Base-by-base conservation (phyloP, 2,797 vertebrate species). In the Heteromormyrus szaboi region DNA sequence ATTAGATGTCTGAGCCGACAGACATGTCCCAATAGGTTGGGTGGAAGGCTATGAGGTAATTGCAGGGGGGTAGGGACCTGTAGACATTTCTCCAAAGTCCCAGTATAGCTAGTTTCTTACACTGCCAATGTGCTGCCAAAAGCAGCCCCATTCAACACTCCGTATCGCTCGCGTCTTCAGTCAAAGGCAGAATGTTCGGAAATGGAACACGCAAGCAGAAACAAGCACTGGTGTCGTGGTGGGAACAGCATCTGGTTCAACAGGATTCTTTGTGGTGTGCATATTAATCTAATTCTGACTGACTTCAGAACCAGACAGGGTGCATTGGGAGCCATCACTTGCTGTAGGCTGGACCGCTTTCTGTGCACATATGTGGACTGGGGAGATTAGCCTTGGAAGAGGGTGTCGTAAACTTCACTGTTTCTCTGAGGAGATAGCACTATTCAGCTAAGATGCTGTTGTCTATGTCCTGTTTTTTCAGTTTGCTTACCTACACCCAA, bases 1-100 rank as follows among this genome's bases (percentile, higher is more conserved):
- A 81, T 22, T 89, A 89, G 91, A 91, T 88, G 44, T 88, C 91
- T 89, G 91, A 90, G 89, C 83, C 72, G 85, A 88, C 89, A 90
- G 85, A 56, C 89, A 91, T 91, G 79, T 72, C 68, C 33, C 29
- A 33, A 37, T 84, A 72, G 33, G 33, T 68, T 87, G n/a, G 8
- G 37, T 65, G 37, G 33, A 8, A 44, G 29, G 76, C 50, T 54
- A n/a, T 83, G 50, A 51, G 48, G 81, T 51, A 46, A 51, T 46
- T 48, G 79, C 44, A 50, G 81, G 46, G 29, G 72, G 72, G n/a
- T 12, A n/a, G n/a, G 81, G 44, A 51, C 46, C 46, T 50, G 81
- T 50, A 29, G n/a, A n/a, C 41, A 51, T 46, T n/a, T 19, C 46
- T 85, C n/a, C 44, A 22, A 81, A 81, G 76, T 46, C 17, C 41